Base-by-base conservation (phyloP, 2,888 invertebrate species). In the Pegoplata infirma region DNA sequence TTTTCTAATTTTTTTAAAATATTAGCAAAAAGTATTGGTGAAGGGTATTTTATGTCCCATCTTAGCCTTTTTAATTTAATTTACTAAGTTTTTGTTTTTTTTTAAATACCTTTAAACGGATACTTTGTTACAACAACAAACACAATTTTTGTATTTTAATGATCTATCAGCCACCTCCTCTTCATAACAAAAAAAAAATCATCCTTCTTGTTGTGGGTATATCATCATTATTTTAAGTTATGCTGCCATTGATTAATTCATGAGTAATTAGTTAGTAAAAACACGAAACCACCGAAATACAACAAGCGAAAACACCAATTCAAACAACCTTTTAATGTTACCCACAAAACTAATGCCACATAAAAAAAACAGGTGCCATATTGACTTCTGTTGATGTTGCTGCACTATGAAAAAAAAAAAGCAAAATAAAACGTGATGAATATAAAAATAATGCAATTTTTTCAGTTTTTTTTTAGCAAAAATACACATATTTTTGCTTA, bases 191-290 rank as follows among this genome's bases (percentile, higher is more conserved):
- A n/a, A n/a, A n/a, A n/a, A n/a, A n/a, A n/a, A n/a, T n/a, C n/a
- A 44, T 16, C 23, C 6, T 17, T 1, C 10, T n/a, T 28, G 19
- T 14, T 12, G n/a, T 3, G 17, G 5, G 28, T 55, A 44, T 44
- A 55, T 66, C 71, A 66, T 71, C n/a, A 61, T 67, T 36, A 44
- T 59, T 55, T 68, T 25, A 16, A 49, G 28, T 72, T 72, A 66
- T 71, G 56, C 76, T 72, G 56, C 76, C 76, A 56, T 68, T 76
- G 76, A 77, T 77, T 56, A 63, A 67, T 77, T 77, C 72, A 77
- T 56, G 44, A 56, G 76, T 77, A 77, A 77, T 77, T 77, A 77
- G 61, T 56, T 59, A 28, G 2, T 14, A 72, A 63, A 72, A 66
- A 59, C 69, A 76, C 69, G 76, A 71, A 66, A 64, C 6, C 19